These are phyloP conservation scores for Sylvia atricapilla DNA, from an alignment of 2,113 vertebrate genomes.

Conservation along the genomic window DNA sequence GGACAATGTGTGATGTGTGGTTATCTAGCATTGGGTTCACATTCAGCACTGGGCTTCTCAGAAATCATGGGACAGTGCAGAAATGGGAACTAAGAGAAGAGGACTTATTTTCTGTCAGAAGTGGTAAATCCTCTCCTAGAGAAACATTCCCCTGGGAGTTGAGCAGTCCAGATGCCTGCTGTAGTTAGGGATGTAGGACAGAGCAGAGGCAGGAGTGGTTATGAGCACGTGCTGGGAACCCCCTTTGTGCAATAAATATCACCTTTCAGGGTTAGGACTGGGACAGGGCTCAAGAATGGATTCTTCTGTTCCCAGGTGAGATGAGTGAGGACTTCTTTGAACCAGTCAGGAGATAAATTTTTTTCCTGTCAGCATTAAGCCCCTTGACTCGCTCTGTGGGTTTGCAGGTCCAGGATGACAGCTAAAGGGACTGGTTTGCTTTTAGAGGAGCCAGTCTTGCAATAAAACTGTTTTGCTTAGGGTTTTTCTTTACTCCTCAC, in stretches of 20 bases:
- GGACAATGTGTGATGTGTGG: not conserved
- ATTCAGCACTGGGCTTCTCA: not conserved
- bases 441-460: not conserved
- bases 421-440: not conserved
- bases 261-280: not conserved
- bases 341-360: not conserved
- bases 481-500: not conserved
- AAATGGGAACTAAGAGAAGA: not conserved
- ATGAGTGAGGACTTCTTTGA: not conserved
- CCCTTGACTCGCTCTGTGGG: not conserved
- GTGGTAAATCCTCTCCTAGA: not conserved
- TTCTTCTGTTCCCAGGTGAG: not conserved
- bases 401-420: not conserved
- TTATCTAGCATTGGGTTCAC: not conserved
- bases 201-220: not conserved
- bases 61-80: not conserved
- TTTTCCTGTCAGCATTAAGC: not conserved
- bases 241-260: not conserved
- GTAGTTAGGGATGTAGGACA: rapidly evolving
- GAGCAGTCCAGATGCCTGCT: not conserved
- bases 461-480: not conserved
- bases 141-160: not conserved
- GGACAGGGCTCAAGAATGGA: not conserved
- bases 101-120: not conserved
- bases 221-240: not conserved